Evolutionary conservation across 2,797 vertebrate species (phyloP), one percentile per base, ranked within the genome.

Genomic region (Macroramphosus scolopax): DNA sequence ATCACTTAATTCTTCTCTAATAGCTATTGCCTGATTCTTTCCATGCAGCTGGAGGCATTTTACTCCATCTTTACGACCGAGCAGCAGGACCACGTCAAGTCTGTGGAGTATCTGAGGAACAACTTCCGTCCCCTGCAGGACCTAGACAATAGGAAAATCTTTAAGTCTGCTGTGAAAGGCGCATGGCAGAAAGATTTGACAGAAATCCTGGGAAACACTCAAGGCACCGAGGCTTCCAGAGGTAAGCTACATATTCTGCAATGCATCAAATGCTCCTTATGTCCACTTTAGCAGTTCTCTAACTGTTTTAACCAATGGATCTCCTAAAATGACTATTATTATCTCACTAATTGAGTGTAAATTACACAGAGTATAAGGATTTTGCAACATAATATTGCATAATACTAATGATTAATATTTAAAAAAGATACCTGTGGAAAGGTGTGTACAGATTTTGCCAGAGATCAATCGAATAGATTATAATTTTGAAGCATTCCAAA

Each of bases 1-100:
- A 43, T 34, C 50, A 45, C 30, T 41, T n/a, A n/a, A n/a, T n/a
- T 54, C 49, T 51, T 12, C 15, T 61, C 65, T 51, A 64, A 31
- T 49, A 18, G 34, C 38, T 46, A 1, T 56, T 72, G 34, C 71
- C 32, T 50, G 22, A 57, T 60, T 75, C 30, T 59, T 38, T 35
- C 42, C 43, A n/a, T 73, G 31, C 81, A 99, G 97, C 92, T 99
- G 71, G 97, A 98, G 73, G 94, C 95, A 0, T 99, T 99, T 83
- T 99, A 98, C 79, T 95, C 94, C 78, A 98, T 99, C 87, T 95
- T 99, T 77, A 99, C 97, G 55, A 99, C 96, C 1, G 97, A 99
- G 76, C 97, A 98, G 79, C 97, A 98, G 81, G 97, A 99, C 82
- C 97, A 99, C 0, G 96, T 98, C 69, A 99, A 99, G 75, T 97